phyloP scores from a whole-genome alignment of 2,888 invertebrate species.

The Ernsta delagoae region DNA sequence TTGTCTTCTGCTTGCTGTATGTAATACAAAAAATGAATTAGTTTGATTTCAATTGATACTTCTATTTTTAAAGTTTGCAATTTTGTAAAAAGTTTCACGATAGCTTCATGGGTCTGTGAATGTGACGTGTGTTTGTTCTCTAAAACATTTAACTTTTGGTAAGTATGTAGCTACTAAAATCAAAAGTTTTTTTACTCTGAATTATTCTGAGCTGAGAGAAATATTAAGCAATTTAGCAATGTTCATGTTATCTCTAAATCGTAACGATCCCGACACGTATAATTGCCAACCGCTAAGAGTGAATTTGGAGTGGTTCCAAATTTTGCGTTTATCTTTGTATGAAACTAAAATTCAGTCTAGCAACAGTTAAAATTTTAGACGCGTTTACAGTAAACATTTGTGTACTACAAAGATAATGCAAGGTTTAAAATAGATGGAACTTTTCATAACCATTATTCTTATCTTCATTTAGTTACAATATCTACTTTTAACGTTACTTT shows the following conservation, averaged over 20 bases:
- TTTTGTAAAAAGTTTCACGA: not conserved
- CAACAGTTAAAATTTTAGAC: not conserved
- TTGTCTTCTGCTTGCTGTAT: not conserved
- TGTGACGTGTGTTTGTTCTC: not conserved
- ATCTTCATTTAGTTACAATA: too few species aligned
- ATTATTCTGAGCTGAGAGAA: not conserved
- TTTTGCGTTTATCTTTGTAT: slow-evolving; percentile 70
- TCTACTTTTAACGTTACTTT: not conserved
- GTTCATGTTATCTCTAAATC: slow-evolving; percentile 45
- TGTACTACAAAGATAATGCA: not conserved
- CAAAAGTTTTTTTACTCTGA: not conserved
- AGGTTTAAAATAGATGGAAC: not conserved
- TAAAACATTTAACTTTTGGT: not conserved
- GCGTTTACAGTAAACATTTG: not conserved
- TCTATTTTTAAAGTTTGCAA: not conserved
- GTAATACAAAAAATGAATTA: not conserved
- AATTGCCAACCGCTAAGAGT: slow-evolving; percentile 73
- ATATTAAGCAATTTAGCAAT: slow-evolving; percentile 18
- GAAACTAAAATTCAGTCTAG: slow-evolving; percentile 53
- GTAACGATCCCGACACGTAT: slow-evolving; percentile 66
- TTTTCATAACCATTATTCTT: not conserved
- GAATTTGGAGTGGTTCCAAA: slow-evolving; percentile 79
- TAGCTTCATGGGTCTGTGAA: not conserved
- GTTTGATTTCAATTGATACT: not conserved
- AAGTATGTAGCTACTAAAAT: not conserved